Percentiles rank a stretch among this genome's conserved stretches.
Evolutionary conservation across 2,888 invertebrate species (phyloP).

Genomic region (Zaprionus bogoriensis): DNA sequence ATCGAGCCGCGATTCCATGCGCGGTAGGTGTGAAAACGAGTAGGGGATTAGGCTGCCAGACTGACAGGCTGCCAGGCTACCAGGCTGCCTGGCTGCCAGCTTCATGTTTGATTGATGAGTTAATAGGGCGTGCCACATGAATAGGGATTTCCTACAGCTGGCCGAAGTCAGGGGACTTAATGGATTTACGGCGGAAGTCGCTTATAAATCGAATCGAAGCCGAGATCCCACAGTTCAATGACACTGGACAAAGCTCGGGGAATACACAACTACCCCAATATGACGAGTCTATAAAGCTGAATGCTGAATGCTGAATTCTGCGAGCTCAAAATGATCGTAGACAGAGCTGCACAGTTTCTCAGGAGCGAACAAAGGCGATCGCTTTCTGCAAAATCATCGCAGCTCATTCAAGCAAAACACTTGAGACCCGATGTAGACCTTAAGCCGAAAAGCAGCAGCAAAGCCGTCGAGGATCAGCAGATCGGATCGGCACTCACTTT

Average conservation of each 20-base stretch:
- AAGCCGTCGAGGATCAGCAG: slow-evolving; percentile 27
- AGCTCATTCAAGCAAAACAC: neutral
- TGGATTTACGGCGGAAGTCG: slow-evolving; percentile 59
- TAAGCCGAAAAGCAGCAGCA: slow-evolving; percentile 13
- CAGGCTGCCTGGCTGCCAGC: slow-evolving; percentile 39
- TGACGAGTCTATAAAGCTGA: too few relatives aligned
- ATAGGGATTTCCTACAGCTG: slow-evolving; percentile 53
- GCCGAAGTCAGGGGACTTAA: slow-evolving; percentile 32
- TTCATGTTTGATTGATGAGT: slow-evolving; percentile 61
- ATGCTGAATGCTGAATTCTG: too few relatives aligned
- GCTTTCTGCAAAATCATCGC: slow-evolving; percentile 29
- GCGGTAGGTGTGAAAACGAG: slow-evolving; percentile 62
- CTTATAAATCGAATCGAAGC: slow-evolving; percentile 37
- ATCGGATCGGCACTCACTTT: slow-evolving; percentile 16
- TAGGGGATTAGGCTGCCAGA: slow-evolving; percentile 53
- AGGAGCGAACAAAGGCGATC: neutral
- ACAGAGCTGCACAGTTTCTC: too few relatives aligned
- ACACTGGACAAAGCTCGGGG: slow-evolving; percentile 10
- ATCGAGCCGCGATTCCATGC: slow-evolving; percentile 18
- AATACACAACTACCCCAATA: too few relatives aligned
- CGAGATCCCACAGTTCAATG: slow-evolving; percentile 51
- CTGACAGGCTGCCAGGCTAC: too few relatives aligned
- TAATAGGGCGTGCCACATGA: slow-evolving; percentile 70
- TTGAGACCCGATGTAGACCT: slow-evolving; percentile 29
- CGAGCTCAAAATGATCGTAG: too few relatives aligned